These are phyloP conservation scores for Caerostris extrusa DNA, from an alignment of 1,140 invertebrate genomes.

Conservation along the genomic window DNA sequence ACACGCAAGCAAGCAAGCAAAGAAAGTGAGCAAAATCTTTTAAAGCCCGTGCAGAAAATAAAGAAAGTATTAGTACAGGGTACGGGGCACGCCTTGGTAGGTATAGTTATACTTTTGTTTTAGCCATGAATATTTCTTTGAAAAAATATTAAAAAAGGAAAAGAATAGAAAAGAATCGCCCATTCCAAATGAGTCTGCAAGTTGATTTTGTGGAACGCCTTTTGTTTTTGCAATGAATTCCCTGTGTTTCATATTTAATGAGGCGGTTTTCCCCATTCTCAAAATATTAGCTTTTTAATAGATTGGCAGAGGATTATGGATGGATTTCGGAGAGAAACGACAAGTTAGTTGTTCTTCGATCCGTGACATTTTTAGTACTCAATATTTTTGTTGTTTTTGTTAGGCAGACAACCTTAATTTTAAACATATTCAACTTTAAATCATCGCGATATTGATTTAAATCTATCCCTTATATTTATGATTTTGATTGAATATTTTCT, in stretches of 20 bases:
- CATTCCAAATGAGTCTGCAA: conserved; percentile 11
- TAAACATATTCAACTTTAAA: too few species aligned
- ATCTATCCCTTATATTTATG: too few species aligned
- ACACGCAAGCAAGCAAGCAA: conserved; percentile 20
- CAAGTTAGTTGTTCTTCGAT: background rate
- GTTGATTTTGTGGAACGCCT: conserved; percentile 8
- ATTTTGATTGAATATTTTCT: too few species aligned
- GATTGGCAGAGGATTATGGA: background rate
- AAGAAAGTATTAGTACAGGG: background rate
- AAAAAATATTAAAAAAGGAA: background rate
- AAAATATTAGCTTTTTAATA: background rate
- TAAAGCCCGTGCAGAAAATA: background rate
- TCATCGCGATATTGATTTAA: too few species aligned
- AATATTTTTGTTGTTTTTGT: too few species aligned
- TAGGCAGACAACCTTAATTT: too few species aligned
- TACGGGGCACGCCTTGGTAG: background rate
- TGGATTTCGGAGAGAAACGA: background rate
- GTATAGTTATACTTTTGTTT: background rate
- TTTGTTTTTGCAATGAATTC: background rate
- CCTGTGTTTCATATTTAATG: background rate
- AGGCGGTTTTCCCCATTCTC: background rate
- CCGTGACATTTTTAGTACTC: background rate
- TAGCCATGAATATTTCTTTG: background rate
- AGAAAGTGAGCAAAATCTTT: conserved; percentile 22
- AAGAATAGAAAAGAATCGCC: background rate